phyloP scores from a whole-genome alignment of 2,113 vertebrate species.

The Varanus komodoensis region DNA sequence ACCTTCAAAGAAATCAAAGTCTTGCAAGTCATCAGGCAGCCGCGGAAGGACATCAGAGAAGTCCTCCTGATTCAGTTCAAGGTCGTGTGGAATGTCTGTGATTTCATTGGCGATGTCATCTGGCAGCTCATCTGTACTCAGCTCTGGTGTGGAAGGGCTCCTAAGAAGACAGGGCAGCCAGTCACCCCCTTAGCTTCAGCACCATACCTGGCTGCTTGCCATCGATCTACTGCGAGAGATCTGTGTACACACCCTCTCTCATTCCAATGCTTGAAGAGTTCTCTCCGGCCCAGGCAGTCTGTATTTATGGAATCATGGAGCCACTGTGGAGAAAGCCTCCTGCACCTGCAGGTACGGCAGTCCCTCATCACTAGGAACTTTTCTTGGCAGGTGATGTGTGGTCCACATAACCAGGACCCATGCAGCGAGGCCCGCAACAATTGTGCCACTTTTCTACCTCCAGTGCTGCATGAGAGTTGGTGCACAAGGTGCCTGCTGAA shows the following conservation, averaged over 20 bases:
- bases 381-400: neutral
- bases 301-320: neutral
- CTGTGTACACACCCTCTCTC: neutral
- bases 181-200: constrained; percentile 4
- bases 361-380: neutral
- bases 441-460: neutral
- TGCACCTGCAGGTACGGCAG: neutral
- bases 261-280: neutral
- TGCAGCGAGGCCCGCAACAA: neutral
- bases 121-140: constrained; percentile 95
- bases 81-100: constrained; percentile 98
- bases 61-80: constrained; percentile 98
- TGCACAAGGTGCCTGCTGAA: neutral
- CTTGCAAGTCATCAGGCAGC: constrained; percentile 96
- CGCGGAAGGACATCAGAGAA: constrained; percentile 95
- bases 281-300: neutral
- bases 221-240: accelerated
- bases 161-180: constrained; percentile 71
- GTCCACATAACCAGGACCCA: neutral
- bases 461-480: too few relatives aligned
- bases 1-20: constrained; percentile 99
- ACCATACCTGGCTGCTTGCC: neutral
- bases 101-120: constrained; percentile 99
- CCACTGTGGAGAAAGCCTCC: neutral
- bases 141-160: constrained; percentile 95